phyloP scores from a whole-genome alignment of 2,797 vertebrate species.

The Setipinna tenuifilis region DNA sequence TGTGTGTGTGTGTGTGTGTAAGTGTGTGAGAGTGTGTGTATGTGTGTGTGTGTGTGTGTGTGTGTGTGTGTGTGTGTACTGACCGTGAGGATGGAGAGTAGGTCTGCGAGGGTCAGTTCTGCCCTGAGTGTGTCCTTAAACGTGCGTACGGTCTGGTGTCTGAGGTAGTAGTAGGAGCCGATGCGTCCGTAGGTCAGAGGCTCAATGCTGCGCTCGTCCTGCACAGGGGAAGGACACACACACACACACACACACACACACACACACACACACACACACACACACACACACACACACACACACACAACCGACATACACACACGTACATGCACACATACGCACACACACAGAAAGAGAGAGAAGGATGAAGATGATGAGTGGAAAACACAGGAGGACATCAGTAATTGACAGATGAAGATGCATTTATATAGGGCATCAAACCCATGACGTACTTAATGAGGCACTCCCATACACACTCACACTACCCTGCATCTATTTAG shows the following conservation, averaged over 20 bases:
- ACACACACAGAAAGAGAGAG: too few species aligned
- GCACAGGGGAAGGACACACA: constrained; percentile 5
- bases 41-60: neutral
- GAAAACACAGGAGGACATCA: too few species aligned
- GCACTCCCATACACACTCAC: too few species aligned
- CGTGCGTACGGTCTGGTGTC: constrained; percentile 88
- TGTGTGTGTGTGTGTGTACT: constrained; percentile 63
- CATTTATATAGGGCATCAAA: too few species aligned
- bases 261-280: neutral
- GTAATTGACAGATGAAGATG: too few species aligned
- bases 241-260: constrained; percentile 13
- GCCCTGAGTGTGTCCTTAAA: constrained; percentile 89
- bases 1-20: neutral
- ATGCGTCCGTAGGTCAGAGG: constrained; percentile 88
- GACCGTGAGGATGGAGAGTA: constrained; percentile 89
- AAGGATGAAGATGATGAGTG: neutral
- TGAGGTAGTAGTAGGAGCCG: constrained; percentile 95
- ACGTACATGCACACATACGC: too few species aligned
- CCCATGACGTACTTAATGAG: too few species aligned
- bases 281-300: too few species aligned
- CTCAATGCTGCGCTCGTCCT: constrained; percentile 88
- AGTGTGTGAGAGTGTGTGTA: constrained; percentile 32
- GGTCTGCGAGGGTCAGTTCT: constrained; percentile 82
- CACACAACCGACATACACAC: neutral
- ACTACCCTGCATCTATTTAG: too few species aligned